A percentile compares a stretch with the other conserved stretches of the same genome.
Evolutionary conservation across 2,888 invertebrate genomes (phyloP).

Genomic region (Macaria notata): DNA sequence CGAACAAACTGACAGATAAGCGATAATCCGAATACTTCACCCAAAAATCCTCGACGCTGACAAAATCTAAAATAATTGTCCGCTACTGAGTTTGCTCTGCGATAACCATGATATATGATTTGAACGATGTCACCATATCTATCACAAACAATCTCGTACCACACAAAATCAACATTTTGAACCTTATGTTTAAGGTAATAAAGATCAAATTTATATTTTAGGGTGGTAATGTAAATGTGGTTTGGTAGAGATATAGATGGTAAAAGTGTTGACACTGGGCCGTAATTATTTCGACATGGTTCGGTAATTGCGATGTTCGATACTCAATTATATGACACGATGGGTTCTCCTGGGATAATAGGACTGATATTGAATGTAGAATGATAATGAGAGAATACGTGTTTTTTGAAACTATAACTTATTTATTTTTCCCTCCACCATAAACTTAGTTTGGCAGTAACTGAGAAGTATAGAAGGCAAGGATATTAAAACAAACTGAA

Average conservation of each 20-base stretch:
- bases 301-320: conserved; percentile 43
- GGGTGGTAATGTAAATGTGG: conserved; percentile 10
- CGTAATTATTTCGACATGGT: conserved; percentile 52
- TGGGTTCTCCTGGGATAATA: background rate
- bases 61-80: conserved; percentile 59
- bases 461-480: too few relatives aligned
- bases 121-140: conserved; percentile 42
- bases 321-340: conserved; percentile 44
- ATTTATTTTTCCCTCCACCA: too few relatives aligned
- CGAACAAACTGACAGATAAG: conserved; percentile 24
- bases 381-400: too few relatives aligned
- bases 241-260: conserved; percentile 29
- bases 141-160: conserved; percentile 31
- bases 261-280: conserved; percentile 44
- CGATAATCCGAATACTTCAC: conserved; percentile 34
- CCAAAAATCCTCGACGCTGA: conserved; percentile 45
- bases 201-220: conserved; percentile 19
- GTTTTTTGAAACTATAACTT: too few relatives aligned
- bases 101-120: conserved; percentile 58
- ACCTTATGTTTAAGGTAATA: conserved; percentile 5
- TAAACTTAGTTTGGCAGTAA: too few relatives aligned
- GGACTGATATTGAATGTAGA: too few relatives aligned
- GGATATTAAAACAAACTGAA: too few relatives aligned
- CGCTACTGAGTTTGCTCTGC: conserved; percentile 51
- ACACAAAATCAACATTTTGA: background rate